phyloP scores from a whole-genome alignment of 1,140 invertebrate genomes.

The Conus ventricosus region DNA sequence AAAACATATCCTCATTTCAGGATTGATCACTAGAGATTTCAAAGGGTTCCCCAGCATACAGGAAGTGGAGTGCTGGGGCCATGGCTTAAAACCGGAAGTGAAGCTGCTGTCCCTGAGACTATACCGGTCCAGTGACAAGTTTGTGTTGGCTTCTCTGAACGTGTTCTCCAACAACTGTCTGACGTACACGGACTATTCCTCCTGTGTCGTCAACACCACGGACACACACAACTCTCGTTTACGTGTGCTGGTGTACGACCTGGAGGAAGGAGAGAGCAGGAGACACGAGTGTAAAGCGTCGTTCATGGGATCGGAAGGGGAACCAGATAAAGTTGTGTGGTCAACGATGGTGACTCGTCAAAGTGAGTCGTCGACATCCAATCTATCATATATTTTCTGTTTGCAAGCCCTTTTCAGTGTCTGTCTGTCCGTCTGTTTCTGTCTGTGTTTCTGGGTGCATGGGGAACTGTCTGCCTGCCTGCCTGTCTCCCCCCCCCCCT shows the following conservation, averaged over 20 bases:
- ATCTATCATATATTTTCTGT: too few relatives aligned
- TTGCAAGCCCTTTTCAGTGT: not conserved
- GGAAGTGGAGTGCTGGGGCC: conserved; percentile 35
- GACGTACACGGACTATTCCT: conserved; percentile 18
- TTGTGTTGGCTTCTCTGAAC: not conserved
- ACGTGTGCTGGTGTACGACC: conserved; percentile 21
- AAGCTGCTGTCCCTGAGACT: conserved; percentile 24
- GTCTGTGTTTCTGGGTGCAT: too few relatives aligned
- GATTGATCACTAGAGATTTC: not conserved
- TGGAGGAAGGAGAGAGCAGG: conserved; percentile 31
- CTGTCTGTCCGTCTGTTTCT: not conserved
- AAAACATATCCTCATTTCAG: conserved; percentile 16
- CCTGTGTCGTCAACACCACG: conserved; percentile 12
- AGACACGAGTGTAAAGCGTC: conserved; percentile 15
- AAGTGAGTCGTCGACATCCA: not conserved
- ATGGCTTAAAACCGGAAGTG: conserved; percentile 22
- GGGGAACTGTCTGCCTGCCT: too few relatives aligned
- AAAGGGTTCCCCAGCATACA: conserved; percentile 15
- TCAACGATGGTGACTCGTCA: not conserved
- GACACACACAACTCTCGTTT: conserved; percentile 19
- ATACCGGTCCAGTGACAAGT: conserved; percentile 11
- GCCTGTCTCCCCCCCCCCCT: too few relatives aligned
- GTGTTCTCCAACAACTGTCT: conserved; percentile 6
- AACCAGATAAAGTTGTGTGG: not conserved
- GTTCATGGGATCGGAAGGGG: not conserved